These are phyloP conservation scores for Oriolus oriolus DNA, from an alignment of 2,113 vertebrate species.

Conservation along the genomic window DNA sequence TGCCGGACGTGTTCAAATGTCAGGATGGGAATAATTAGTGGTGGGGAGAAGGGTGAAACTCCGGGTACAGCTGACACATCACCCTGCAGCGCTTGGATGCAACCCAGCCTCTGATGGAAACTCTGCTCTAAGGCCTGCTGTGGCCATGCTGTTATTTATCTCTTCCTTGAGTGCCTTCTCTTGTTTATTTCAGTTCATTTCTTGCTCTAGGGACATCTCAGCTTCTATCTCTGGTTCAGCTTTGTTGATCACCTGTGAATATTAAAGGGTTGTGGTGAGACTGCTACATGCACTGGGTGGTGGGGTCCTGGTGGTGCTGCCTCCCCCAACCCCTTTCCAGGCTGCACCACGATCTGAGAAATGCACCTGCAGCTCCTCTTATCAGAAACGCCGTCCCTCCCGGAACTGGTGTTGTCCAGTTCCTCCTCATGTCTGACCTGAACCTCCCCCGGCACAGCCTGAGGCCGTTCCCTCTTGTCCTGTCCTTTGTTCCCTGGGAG, in stretches of 20 bases:
- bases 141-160: not conserved
- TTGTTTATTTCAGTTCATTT: not conserved
- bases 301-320: not conserved
- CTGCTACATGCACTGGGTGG: rapidly evolving
- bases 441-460: not conserved
- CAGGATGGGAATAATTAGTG: not conserved
- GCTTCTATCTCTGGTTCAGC: not conserved
- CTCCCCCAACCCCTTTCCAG: not conserved
- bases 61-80: not conserved
- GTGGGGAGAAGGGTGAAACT: not conserved
- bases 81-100: not conserved
- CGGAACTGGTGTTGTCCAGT: not conserved
- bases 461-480: not conserved
- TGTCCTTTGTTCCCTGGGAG: not conserved
- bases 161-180: not conserved
- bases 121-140: not conserved
- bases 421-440: not conserved
- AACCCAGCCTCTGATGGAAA: not conserved
- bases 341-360: not conserved
- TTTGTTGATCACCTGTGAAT: not conserved
- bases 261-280: not conserved
- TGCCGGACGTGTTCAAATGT: rapidly evolving
- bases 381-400: not conserved
- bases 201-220: not conserved
- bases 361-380: not conserved